Evolutionary conservation across 2,113 vertebrate genomes (phyloP).

Genomic region (Chaetura pelagica): DNA sequence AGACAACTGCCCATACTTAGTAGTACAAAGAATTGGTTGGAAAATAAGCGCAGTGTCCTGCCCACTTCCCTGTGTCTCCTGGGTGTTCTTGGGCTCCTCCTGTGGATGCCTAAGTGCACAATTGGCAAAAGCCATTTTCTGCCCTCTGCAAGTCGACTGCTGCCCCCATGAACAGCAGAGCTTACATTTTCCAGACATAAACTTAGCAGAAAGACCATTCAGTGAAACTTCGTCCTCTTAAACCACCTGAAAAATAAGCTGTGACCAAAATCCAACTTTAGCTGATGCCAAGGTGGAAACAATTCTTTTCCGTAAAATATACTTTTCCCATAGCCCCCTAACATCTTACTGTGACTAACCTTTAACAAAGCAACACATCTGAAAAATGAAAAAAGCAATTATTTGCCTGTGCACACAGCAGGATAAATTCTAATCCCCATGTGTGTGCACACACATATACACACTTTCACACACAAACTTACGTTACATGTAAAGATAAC

Average conservation of each 20-base stretch:
- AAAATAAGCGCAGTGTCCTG: not conserved
- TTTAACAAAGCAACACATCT: not conserved
- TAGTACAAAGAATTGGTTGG: not conserved
- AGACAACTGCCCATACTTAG: not conserved
- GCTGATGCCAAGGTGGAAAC: not conserved
- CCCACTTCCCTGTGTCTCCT: not conserved
- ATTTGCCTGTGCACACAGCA: not conserved
- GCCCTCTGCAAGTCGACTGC: not conserved
- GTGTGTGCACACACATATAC: fast-evolving
- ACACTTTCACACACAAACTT: not conserved
- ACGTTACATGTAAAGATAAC: fast-evolving
- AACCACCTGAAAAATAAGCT: not conserved
- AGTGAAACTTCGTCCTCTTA: not conserved
- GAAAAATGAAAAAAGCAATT: not conserved
- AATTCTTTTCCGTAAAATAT: not conserved
- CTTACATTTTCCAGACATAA: not conserved
- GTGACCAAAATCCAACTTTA: not conserved
- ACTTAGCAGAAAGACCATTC: not conserved
- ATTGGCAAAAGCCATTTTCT: not conserved
- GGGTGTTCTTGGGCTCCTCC: not conserved
- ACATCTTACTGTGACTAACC: not conserved
- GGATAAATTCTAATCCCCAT: not conserved
- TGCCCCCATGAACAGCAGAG: not conserved
- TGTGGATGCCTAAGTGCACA: fast-evolving
- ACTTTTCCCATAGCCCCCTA: not conserved